Conservation (phyloP, 1,140 invertebrate genomes). For the Aplysia californica region DNA sequence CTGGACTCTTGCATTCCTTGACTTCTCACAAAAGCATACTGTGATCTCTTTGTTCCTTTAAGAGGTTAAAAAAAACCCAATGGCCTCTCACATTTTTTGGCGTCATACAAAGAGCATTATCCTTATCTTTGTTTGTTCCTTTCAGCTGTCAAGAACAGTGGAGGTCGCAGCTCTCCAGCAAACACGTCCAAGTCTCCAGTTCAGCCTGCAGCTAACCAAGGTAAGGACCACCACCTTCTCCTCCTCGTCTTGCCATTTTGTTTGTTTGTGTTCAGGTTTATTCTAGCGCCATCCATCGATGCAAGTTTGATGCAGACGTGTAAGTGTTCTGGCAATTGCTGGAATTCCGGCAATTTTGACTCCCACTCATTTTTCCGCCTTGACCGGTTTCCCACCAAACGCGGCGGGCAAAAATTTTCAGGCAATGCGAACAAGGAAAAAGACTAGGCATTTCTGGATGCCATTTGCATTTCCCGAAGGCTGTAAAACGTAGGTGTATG, state of each 20-base stretch:
- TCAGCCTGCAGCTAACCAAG: background rate
- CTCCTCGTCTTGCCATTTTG: background rate
- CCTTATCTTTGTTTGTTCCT: background rate
- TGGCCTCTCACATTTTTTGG: too few species aligned
- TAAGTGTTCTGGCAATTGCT: background rate
- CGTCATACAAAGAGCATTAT: too few species aligned
- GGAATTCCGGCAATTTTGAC: background rate
- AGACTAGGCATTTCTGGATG: too few species aligned
- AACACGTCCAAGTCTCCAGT: slow-evolving; percentile 16
- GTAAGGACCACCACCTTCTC: background rate
- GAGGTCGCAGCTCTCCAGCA: slow-evolving; percentile 9
- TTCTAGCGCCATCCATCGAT: background rate
- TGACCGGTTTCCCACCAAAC: too few species aligned
- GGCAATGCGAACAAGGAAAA: too few species aligned
- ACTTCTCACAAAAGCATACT: background rate
- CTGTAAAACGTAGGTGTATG: too few species aligned
- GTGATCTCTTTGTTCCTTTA: background rate
- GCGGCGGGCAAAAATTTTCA: too few species aligned
- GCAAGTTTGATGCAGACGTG: too few species aligned
- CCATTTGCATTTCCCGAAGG: too few species aligned
- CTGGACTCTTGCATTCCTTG: background rate
- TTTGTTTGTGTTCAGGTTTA: background rate
- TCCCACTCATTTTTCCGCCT: background rate
- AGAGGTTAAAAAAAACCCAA: background rate
- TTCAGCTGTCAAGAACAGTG: slow-evolving; percentile 9